Percentiles rank a stretch among this genome's conserved stretches.
phyloP scores from a whole-genome alignment of 2,113 vertebrate species.

The Micronisus gabar region DNA sequence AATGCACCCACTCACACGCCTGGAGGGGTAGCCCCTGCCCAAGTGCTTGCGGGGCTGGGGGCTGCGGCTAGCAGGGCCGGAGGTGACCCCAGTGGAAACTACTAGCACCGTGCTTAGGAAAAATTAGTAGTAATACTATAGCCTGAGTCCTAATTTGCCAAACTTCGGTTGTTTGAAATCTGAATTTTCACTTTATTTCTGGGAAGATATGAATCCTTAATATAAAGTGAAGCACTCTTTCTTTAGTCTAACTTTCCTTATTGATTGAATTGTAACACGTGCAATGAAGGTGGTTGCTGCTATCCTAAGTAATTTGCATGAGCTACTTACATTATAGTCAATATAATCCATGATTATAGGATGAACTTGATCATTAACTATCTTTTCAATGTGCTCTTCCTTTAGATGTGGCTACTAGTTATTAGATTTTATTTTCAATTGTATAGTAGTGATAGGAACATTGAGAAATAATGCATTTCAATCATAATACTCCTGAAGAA shows the following conservation, averaged over 20 bases:
- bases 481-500: constrained; percentile 78
- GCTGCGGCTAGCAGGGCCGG: neutral
- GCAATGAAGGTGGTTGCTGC: neutral
- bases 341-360: constrained; percentile 74
- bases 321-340: constrained; percentile 51
- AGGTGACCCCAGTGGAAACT: neutral
- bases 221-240: neutral
- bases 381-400: constrained; percentile 79
- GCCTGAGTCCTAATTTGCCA: neutral
- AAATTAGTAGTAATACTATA: accelerated
- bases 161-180: neutral
- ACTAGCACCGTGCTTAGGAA: accelerated
- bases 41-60: neutral
- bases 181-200: neutral
- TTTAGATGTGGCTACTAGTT: constrained; percentile 84
- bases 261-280: neutral
- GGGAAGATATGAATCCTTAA: neutral
- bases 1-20: accelerated
- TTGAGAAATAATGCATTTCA: constrained; percentile 69
- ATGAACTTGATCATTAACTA: constrained; percentile 78
- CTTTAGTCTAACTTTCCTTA: neutral
- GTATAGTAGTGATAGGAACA: constrained; percentile 69
- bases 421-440: constrained; percentile 79
- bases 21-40: neutral
- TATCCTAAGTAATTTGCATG: constrained; percentile 74